Conservation (phyloP, 2,797 vertebrate genomes). For the Pseudotriccus pelzelni region DNA sequence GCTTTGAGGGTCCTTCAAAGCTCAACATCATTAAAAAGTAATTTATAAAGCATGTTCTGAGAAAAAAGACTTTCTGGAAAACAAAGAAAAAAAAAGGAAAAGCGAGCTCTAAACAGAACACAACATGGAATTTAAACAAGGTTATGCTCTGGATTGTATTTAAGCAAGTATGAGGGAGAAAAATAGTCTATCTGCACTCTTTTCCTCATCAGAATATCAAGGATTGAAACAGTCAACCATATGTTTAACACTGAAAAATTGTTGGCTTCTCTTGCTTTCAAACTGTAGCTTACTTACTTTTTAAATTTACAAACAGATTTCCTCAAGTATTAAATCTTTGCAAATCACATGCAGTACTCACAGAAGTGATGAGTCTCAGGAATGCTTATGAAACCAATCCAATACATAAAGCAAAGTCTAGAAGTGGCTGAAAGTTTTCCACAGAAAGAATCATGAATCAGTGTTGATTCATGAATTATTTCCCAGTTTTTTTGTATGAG, state of each 20-base stretch:
- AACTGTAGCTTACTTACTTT: background rate
- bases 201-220: background rate
- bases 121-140: background rate
- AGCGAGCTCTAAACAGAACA: background rate
- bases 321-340: background rate
- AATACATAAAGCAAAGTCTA: background rate
- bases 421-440: background rate
- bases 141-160: background rate
- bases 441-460: background rate
- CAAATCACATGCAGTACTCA: background rate
- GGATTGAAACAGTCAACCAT: background rate
- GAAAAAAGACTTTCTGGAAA: background rate
- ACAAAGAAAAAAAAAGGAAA: background rate
- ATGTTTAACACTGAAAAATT: background rate
- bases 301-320: background rate
- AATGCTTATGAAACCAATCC: background rate
- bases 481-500: background rate
- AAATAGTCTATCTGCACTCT: background rate
- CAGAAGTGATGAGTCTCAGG: background rate
- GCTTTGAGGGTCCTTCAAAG: background rate
- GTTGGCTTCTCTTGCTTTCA: background rate
- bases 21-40: background rate
- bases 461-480: background rate
- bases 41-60: background rate
- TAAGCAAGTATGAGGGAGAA: background rate